Evolutionary conservation across 2,797 vertebrate genomes (phyloP), one percentile per base, ranked within the genome.

Genomic region (Fistularia tabacaria): DNA sequence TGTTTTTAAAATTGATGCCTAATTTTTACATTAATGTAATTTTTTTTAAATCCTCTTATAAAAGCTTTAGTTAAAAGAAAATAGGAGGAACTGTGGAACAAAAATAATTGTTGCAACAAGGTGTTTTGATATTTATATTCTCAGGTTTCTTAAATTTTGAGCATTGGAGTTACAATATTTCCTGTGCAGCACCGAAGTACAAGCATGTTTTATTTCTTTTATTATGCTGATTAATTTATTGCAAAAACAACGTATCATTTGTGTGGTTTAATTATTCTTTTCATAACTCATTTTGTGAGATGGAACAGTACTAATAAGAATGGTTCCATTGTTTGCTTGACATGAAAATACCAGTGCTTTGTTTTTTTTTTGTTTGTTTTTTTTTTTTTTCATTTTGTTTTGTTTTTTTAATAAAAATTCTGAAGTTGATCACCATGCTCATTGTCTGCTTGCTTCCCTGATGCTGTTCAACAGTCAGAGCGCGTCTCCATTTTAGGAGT

Each of bases 141-240:
- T 91, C 90, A 90, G 91, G 90, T 91, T 86, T 89, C 74, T 87
- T 83, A 73, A 70, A 78, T 69, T 83, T 77, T 71, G 64, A 86
- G 85, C 81, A 74, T 84, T 77, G 81, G 83, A 80, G 55, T 81
- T 83, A 87, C 74, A 77, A 80, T 80, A 76, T 83, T 85, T 87
- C 79, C 78, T 66, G 76, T 85, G 80, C 74, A 74, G 80, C 85
- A 86, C 79, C 69, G 77, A 87, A 74, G 67, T 81, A 80, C 83
- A 88, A 85, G 71, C 85, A 81, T 88, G 80, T 83, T 66, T 84
- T 79, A 40, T 85, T 84, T 84, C 74, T 81, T 84, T 84, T 87
- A 59, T 85, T 87, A 77, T 80, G 76, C 79, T 62, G 79, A 87
- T 89, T 92, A 89, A 92, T 91, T 92, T 92, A 92, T 92, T 92